Evolutionary conservation across 2,113 vertebrate genomes (phyloP), one percentile per base, ranked within the genome.

Genomic region (Galeopterus variegatus): DNA sequence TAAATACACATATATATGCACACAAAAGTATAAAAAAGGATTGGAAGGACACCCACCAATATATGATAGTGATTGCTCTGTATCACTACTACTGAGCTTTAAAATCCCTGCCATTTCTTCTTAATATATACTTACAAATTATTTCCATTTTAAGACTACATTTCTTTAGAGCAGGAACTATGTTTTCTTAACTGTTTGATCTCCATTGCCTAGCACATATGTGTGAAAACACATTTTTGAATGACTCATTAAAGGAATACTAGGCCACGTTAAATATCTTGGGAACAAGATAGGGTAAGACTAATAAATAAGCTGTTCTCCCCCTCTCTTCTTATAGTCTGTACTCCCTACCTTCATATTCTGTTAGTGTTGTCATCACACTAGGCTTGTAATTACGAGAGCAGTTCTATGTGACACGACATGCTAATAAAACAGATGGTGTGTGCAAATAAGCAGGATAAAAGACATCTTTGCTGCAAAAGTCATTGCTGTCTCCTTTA

Each of bases 351-450:
- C 62, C 89, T 92, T 95, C 91, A 10, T 19, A 28, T 86, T 88
- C 82, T 45, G 18, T 48, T 69, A 5, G 31, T 52, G 48, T 70
- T 70, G 31, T 52, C 56, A 4, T 96, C 52, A 58, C 70, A 56
- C 1, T 33, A 94, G 41, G 60, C 54, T 76, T 56, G 81, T 81
- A 67, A 58, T 93, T 85, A 81, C 45, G 45, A 73, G 85, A 91
- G 90, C 19, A 50, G 62, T 95, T 96, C 67, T 45, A 2, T 90
- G 85, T 89, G 91, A 77, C 90, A 76, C 0, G 64, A 73, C 88
- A 24, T 90, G 84, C 93, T 96, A 86, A 90, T 90, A 79, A 88
- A 96, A 72, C 96, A 94, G 85, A 96, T 95, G 94, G 88, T 48
- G 36, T 93, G 94, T 91, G 50, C 91, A 33, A 31, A 88, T 64